Percentiles rank a stretch among this genome's conserved stretches.
phyloP scores from a whole-genome alignment of 2,797 vertebrate genomes.

The Emys orbicularis region DNA sequence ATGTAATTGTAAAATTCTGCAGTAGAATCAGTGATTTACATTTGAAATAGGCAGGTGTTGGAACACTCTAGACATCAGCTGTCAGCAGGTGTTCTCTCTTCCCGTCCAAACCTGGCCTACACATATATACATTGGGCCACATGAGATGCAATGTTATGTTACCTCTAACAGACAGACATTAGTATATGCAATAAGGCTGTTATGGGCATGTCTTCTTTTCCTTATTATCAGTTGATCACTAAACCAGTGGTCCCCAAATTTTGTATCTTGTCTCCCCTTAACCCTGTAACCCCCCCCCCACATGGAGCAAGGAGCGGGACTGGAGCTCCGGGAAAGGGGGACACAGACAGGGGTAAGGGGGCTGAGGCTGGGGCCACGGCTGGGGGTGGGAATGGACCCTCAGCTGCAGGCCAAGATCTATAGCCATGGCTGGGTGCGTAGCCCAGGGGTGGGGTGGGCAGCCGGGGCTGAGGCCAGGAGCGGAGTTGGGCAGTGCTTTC shows the following conservation, averaged over 20 bases:
- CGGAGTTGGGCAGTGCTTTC: too few relatives aligned
- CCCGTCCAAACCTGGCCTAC: not conserved
- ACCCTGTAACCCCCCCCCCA: too few relatives aligned
- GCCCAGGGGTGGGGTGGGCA: too few relatives aligned
- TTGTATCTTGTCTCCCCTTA: too few relatives aligned
- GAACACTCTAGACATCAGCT: not conserved
- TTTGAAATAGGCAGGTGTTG: rapidly evolving
- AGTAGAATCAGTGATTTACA: rapidly evolving
- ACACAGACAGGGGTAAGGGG: too few relatives aligned
- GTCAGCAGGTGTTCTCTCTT: not conserved
- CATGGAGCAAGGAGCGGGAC: too few relatives aligned
- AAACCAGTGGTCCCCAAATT: not conserved
- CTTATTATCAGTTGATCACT: not conserved
- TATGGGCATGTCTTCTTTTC: not conserved
- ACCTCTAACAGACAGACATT: not conserved
- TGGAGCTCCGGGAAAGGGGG: too few relatives aligned
- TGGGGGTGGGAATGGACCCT: too few relatives aligned
- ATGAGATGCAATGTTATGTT: not conserved
- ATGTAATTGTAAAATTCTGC: not conserved
- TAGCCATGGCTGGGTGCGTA: too few relatives aligned
- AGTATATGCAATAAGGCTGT: not conserved
- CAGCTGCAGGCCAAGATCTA: too few relatives aligned
- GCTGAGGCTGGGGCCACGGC: too few relatives aligned
- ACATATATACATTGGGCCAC: not conserved
- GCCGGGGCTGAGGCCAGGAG: too few relatives aligned